Conservation (phyloP, 2,113 vertebrate species). For the Genyomyrus donnyi region DNA sequence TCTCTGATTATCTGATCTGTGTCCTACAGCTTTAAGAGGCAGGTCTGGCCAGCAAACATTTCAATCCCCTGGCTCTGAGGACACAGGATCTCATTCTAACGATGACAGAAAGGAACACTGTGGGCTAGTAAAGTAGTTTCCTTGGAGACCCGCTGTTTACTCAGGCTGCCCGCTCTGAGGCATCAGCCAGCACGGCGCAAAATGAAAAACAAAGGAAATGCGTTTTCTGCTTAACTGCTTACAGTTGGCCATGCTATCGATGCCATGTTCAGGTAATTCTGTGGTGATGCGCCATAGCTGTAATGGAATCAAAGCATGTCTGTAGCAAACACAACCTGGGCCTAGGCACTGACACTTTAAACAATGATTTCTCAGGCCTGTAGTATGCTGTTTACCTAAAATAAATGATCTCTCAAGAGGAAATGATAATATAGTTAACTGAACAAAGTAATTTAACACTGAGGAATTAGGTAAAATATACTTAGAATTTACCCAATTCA, state of each 20-base stretch:
- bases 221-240: background rate
- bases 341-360: background rate
- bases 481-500: background rate
- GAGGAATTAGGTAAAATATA: background rate
- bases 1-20: background rate
- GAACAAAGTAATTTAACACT: background rate
- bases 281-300: background rate
- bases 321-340: background rate
- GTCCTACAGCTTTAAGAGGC: background rate
- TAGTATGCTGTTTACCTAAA: background rate
- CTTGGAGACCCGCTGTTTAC: constrained; percentile 11
- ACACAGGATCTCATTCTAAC: constrained; percentile 11
- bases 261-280: background rate
- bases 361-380: background rate
- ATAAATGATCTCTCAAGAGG: background rate
- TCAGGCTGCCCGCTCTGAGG: background rate
- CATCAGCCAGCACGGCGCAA: background rate
- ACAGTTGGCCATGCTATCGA: background rate
- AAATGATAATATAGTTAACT: background rate
- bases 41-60: background rate
- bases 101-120: constrained; percentile 10
- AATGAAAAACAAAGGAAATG: background rate
- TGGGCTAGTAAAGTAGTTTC: constrained; percentile 7
- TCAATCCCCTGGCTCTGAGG: constrained; percentile 6
- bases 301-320: background rate